A percentile compares a stretch with the other conserved stretches of the same genome.
Evolutionary conservation across 2,888 invertebrate species (phyloP).

Genomic region (Leucophenga maculata): DNA sequence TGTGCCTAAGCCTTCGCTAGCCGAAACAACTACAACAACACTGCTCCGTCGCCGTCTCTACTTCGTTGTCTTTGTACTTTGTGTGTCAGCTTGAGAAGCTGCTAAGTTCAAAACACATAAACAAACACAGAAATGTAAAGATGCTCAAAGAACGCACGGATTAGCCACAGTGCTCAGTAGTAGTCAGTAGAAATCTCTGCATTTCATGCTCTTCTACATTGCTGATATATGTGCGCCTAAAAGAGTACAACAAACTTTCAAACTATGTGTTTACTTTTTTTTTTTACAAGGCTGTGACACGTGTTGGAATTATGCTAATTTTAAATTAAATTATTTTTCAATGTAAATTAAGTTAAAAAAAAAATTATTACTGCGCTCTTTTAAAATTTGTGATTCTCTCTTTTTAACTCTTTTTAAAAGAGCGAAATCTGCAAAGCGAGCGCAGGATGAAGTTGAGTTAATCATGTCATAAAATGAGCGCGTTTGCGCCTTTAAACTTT

Average conservation of each 20-base stretch:
- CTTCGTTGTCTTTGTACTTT: not conserved
- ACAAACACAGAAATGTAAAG: not conserved
- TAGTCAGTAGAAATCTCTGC: not conserved
- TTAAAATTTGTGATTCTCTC: no score
- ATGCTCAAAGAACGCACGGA: no score
- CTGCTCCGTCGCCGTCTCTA: not conserved
- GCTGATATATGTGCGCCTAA: not conserved
- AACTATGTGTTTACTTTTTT: not conserved
- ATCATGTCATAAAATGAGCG: not conserved
- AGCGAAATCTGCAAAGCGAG: not conserved
- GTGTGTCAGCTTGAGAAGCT: not conserved
- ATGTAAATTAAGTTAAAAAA: not conserved
- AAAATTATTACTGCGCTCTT: not conserved
- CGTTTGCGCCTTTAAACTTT: no score
- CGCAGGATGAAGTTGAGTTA: not conserved
- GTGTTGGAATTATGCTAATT: slow-evolving; percentile 16
- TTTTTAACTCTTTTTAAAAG: not conserved
- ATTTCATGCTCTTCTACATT: not conserved
- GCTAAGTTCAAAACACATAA: slow-evolving; percentile 11
- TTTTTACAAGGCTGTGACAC: not conserved
- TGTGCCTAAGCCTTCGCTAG: no score
- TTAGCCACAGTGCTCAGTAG: not conserved
- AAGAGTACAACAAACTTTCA: slow-evolving; percentile 9
- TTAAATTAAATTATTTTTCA: slow-evolving; percentile 10
- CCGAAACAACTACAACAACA: no score